phyloP scores from a whole-genome alignment of 2,888 invertebrate genomes.

The Melieria picta region DNA sequence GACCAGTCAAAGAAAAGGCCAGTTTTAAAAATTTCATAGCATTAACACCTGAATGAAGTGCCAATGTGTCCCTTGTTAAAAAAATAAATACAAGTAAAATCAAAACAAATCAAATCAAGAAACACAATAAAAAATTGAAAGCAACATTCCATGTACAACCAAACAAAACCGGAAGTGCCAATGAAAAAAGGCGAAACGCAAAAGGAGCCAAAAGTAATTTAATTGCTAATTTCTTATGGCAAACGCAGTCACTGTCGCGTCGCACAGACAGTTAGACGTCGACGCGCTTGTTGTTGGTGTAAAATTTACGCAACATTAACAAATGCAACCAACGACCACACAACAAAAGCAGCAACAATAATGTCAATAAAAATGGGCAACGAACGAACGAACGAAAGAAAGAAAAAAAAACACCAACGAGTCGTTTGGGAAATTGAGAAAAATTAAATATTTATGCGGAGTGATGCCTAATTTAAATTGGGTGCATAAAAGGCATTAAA shows the following conservation, averaged over 20 bases:
- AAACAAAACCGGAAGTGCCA: constrained; percentile 28
- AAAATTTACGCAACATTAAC: constrained; percentile 35
- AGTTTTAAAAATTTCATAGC: too few relatives aligned
- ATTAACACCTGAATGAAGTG: too few relatives aligned
- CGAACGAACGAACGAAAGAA: constrained; percentile 8
- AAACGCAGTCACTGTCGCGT: background rate
- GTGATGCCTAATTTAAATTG: constrained; percentile 25
- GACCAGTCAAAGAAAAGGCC: too few relatives aligned
- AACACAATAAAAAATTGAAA: too few relatives aligned
- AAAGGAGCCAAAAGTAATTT: constrained; percentile 31
- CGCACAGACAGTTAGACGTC: background rate
- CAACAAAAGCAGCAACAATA: constrained; percentile 13
- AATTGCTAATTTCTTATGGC: constrained; percentile 36
- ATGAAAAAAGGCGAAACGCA: constrained; percentile 22
- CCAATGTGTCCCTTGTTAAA: too few relatives aligned
- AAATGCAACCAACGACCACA: constrained; percentile 6
- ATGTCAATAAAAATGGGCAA: background rate
- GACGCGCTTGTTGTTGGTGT: constrained; percentile 8
- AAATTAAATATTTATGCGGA: constrained; percentile 36
- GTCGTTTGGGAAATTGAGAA: constrained; percentile 1
- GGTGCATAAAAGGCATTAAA: too few relatives aligned
- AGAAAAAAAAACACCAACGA: constrained; percentile 6
- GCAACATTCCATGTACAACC: too few relatives aligned
- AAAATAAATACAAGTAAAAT: too few relatives aligned
- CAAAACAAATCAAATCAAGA: too few relatives aligned